Percentiles rank a stretch among this genome's conserved stretches.
These are phyloP conservation scores for Parnassius glacialis DNA, from an alignment of 2,888 invertebrate genomes.

Conservation along the genomic window DNA sequence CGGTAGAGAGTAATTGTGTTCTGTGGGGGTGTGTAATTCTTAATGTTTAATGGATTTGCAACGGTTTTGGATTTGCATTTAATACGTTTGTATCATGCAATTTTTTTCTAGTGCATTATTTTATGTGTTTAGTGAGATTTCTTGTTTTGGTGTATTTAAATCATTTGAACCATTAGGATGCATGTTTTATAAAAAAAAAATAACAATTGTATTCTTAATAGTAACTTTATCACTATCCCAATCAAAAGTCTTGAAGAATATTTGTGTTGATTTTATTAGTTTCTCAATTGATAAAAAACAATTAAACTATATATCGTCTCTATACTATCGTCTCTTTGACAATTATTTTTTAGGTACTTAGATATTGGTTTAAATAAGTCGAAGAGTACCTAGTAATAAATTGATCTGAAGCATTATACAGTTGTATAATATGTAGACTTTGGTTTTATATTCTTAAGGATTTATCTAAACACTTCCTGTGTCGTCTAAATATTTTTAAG, in stretches of 20 bases:
- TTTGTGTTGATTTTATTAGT: conserved; percentile 8
- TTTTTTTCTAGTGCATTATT: not conserved
- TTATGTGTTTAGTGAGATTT: not conserved
- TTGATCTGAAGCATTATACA: conserved; percentile 14
- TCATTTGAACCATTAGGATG: conserved; percentile 4
- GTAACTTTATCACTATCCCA: conserved; percentile 1
- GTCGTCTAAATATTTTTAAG: too few relatives aligned
- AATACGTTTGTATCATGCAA: too few relatives aligned
- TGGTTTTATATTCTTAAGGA: not conserved
- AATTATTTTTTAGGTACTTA: conserved; percentile 8
- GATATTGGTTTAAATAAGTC: conserved; percentile 15
- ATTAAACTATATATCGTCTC: too few relatives aligned
- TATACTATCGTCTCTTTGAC: not conserved
- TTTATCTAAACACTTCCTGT: not conserved
- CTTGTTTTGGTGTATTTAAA: not conserved
- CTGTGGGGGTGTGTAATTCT: too few relatives aligned
- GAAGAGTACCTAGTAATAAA: conserved; percentile 11
- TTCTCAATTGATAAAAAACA: conserved; percentile 4
- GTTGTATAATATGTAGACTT: not conserved
- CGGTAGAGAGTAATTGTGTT: too few relatives aligned
- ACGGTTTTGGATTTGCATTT: too few relatives aligned
- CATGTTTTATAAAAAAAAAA: conserved; percentile 12
- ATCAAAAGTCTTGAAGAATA: not conserved
- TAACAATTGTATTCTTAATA: conserved; percentile 1
- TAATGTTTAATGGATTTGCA: too few relatives aligned